Percentiles rank a stretch among this genome's conserved stretches.
Evolutionary conservation across 2,888 invertebrate genomes (phyloP).

Genomic region (Lasioglossum villosulum): DNA sequence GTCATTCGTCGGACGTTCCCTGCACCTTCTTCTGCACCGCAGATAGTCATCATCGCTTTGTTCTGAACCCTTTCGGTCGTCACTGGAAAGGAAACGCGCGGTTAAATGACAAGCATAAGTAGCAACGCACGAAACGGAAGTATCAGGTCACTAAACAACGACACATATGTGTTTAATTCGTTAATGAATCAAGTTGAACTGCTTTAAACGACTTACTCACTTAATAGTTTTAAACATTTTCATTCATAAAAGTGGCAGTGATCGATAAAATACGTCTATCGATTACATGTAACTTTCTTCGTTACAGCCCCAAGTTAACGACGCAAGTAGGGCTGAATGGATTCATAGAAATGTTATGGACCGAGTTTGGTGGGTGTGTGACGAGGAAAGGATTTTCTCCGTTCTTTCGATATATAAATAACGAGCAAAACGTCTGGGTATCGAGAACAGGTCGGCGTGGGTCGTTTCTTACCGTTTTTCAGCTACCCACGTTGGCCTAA

Average conservation of each 20-base stretch:
- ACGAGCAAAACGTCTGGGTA: slow-evolving; percentile 47
- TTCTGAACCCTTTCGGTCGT: slow-evolving; percentile 37
- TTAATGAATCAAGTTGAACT: background rate
- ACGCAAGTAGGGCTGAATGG: background rate
- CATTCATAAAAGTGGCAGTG: background rate
- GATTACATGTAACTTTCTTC: background rate
- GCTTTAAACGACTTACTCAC: background rate
- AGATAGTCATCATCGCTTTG: slow-evolving; percentile 55
- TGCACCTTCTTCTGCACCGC: slow-evolving; percentile 9
- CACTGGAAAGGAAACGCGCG: slow-evolving; percentile 10
- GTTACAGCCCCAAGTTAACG: background rate
- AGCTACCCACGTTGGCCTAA: slow-evolving; percentile 60
- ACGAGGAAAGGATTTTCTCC: slow-evolving; percentile 47
- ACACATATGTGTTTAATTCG: background rate
- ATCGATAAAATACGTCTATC: background rate
- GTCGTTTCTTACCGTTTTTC: slow-evolving; percentile 51
- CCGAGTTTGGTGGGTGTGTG: slow-evolving; percentile 50
- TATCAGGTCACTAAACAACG: background rate
- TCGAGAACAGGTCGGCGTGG: slow-evolving; percentile 50
- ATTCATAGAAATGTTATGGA: background rate
- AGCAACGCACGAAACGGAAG: background rate
- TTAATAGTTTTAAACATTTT: background rate
- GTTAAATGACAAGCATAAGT: slow-evolving; percentile 5
- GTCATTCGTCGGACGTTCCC: slow-evolving; percentile 41
- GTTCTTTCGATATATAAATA: slow-evolving; percentile 54